These are phyloP conservation scores for Engystomops pustulosus DNA, from an alignment of 2,113 vertebrate genomes.

Conservation along the genomic window DNA sequence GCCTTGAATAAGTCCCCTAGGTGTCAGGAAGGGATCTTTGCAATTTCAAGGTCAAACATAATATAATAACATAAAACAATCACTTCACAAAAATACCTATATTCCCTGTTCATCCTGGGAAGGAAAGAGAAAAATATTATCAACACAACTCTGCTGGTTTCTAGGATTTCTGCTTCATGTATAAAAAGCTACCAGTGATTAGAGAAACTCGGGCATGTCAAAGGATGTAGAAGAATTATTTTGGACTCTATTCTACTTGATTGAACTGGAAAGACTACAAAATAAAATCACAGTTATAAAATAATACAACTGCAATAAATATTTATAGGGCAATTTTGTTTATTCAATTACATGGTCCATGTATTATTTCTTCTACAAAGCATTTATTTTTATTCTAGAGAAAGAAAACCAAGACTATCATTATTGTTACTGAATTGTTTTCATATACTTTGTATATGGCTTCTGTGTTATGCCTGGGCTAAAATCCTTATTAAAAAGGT, in stretches of 20 bases:
- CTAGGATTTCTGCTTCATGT: not conserved
- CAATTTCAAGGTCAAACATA: slow-evolving; percentile 6
- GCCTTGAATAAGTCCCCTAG: not conserved
- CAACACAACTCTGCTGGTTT: not conserved
- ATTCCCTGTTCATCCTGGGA: not conserved
- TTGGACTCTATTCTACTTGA: slow-evolving; percentile 34
- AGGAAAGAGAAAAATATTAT: not conserved
- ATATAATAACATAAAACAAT: not conserved
- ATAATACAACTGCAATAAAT: slow-evolving; percentile 40
- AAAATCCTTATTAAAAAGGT: slow-evolving; percentile 3
- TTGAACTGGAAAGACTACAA: slow-evolving; percentile 13
- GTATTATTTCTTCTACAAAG: slow-evolving; percentile 26
- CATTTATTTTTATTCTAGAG: slow-evolving; percentile 29
- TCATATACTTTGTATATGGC: not conserved
- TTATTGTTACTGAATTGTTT: slow-evolving; percentile 36
- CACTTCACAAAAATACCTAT: not conserved
- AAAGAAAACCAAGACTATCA: slow-evolving; percentile 8
- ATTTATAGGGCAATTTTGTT: slow-evolving; percentile 14
- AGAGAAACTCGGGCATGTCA: not conserved
- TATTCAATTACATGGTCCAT: slow-evolving; percentile 51
- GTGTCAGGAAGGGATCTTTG: not conserved
- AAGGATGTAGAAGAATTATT: not conserved
- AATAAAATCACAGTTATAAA: slow-evolving; percentile 31
- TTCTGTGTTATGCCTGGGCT: not conserved
- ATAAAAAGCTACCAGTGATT: not conserved